These are phyloP conservation scores for Megaleporinus macrocephalus DNA, from an alignment of 2,113 vertebrate species.

Conservation along the genomic window DNA sequence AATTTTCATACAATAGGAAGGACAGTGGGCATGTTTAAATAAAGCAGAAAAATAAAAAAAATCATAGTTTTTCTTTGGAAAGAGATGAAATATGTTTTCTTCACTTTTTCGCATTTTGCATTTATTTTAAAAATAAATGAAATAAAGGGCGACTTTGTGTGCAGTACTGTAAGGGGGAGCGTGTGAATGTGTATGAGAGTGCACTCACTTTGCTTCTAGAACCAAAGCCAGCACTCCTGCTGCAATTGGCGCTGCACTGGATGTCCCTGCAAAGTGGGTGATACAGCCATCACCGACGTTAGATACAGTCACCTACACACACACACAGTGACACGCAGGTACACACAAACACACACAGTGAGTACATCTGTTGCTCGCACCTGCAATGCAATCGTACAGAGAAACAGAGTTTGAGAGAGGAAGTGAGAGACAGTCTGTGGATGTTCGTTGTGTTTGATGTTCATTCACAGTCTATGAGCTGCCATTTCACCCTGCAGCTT, in stretches of 20 bases:
- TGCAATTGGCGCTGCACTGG: conserved; percentile 63
- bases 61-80: too few species aligned
- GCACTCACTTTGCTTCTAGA: conserved; percentile 71
- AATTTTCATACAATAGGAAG: too few species aligned
- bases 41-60: too few species aligned
- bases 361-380: not conserved
- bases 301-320: conserved; percentile 84
- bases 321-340: conserved; percentile 31
- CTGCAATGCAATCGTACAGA: not conserved
- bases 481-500: conserved; percentile 58
- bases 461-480: conserved; percentile 66
- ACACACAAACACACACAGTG: not conserved
- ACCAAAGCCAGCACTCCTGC: conserved; percentile 67
- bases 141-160: not conserved
- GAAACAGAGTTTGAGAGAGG: not conserved
- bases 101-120: too few species aligned
- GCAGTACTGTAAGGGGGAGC: not conserved
- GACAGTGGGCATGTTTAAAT: too few species aligned
- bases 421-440: not conserved
- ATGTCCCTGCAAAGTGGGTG: conserved; percentile 74
- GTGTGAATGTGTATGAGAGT: conserved; percentile 10
- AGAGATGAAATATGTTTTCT: too few species aligned
- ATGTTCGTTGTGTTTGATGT: conserved; percentile 44
- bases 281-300: conserved; percentile 73
- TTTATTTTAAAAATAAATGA: too few species aligned